phyloP scores from a whole-genome alignment of 2,113 vertebrate species.

The Phaethon lepturus region DNA sequence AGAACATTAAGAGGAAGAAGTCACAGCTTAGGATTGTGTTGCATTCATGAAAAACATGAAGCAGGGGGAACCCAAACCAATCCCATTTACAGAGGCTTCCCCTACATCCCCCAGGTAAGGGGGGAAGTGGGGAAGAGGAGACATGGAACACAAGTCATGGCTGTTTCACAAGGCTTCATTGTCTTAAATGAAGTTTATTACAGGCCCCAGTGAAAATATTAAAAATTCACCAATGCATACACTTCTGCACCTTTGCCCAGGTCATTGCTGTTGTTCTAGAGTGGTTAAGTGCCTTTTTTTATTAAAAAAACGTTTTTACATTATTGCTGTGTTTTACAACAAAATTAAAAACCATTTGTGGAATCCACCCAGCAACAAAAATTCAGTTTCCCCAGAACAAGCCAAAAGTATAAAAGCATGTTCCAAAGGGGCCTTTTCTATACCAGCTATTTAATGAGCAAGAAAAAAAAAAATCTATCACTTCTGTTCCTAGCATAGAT shows the following conservation, averaged over 20 bases:
- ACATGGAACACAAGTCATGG: background rate
- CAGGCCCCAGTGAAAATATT: slow-evolving; percentile 29
- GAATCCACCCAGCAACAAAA: slow-evolving; percentile 47
- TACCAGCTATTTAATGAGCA: background rate
- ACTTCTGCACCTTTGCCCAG: background rate
- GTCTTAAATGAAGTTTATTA: slow-evolving; percentile 32
- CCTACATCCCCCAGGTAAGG: background rate
- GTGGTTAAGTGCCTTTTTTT: slow-evolving; percentile 57
- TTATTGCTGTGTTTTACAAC: slow-evolving; percentile 78
- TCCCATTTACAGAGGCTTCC: background rate
- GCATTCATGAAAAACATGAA: background rate
- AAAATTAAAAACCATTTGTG: slow-evolving; percentile 11
- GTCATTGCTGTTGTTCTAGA: background rate
- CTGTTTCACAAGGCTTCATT: slow-evolving; percentile 45
- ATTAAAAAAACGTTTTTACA: slow-evolving; percentile 64
- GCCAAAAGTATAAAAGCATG: background rate
- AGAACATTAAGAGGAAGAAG: background rate
- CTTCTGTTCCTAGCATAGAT: slow-evolving; percentile 6
- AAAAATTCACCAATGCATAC: background rate
- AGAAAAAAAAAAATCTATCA: background rate
- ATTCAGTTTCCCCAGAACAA: slow-evolving; percentile 38
- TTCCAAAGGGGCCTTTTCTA: slow-evolving; percentile 34
- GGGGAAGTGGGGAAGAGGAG: background rate
- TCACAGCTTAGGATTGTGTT: background rate
- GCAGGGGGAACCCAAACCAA: background rate